Evolutionary conservation across 2,113 vertebrate species (phyloP).

Genomic region (Lepus europaeus): DNA sequence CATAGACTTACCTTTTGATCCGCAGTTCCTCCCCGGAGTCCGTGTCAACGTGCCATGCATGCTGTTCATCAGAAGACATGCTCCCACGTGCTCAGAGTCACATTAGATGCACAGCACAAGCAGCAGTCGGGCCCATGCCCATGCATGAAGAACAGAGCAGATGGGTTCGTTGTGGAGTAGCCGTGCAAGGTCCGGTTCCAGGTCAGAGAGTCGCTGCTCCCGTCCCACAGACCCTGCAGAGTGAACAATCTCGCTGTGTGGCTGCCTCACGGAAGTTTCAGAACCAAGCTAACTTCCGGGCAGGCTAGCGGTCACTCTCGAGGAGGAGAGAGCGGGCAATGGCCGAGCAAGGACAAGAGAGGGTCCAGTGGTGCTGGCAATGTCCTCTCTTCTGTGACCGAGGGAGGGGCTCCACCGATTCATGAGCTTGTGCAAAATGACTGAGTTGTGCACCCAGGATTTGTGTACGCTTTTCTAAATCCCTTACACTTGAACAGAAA

Average conservation of each 20-base stretch:
- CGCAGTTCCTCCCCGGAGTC: not conserved
- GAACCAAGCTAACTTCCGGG: not conserved
- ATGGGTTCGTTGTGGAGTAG: not conserved
- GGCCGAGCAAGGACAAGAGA: not conserved
- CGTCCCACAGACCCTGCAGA: not conserved
- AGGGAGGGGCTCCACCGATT: not conserved
- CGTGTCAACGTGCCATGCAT: not conserved
- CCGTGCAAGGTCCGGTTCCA: not conserved
- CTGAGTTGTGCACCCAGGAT: not conserved
- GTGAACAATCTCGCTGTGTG: not conserved
- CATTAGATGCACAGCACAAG: not conserved
- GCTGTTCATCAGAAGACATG: not conserved
- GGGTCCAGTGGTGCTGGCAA: not conserved
- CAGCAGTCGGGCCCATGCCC: not conserved
- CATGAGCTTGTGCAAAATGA: not conserved
- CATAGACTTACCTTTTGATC: not conserved
- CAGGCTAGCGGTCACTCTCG: slow-evolving; percentile 12
- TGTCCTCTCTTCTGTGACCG: not conserved
- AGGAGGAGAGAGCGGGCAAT: not conserved
- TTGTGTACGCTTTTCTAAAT: not conserved
- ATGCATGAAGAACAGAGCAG: not conserved
- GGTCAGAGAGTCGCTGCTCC: not conserved
- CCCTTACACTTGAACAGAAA: not conserved
- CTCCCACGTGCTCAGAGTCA: not conserved
- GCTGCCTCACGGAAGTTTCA: not conserved